phyloP scores from a whole-genome alignment of 2,797 vertebrate genomes.

The Pachyuromys duprasi region DNA sequence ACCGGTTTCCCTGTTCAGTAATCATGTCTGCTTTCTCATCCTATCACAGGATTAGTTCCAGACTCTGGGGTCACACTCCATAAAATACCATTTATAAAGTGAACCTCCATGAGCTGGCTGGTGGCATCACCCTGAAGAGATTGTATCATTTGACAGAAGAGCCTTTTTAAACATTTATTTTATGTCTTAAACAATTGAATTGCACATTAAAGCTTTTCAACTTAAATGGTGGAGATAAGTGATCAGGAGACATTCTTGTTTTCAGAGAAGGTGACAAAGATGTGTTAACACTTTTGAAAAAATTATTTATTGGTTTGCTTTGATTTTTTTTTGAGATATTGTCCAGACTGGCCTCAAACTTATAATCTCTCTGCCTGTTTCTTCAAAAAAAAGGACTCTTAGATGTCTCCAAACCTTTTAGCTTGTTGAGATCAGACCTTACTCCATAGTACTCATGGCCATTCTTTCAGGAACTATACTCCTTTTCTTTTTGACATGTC shows the following conservation, averaged over 20 bases:
- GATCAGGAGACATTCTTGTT: not conserved
- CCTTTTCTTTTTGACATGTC: not conserved
- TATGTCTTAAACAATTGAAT: not conserved
- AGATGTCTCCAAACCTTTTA: not conserved
- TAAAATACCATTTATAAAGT: not conserved
- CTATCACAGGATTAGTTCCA: not conserved
- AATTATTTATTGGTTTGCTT: not conserved
- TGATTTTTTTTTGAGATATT: not conserved
- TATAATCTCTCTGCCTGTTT: no score
- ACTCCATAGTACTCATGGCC: not conserved
- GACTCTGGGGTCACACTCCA: not conserved
- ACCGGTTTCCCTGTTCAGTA: not conserved
- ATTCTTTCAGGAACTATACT: slow-evolving; percentile 9
- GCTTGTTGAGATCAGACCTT: not conserved
- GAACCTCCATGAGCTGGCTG: not conserved
- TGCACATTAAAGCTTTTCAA: slow-evolving; percentile 1
- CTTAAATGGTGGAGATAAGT: not conserved
- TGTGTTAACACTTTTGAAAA: not conserved
- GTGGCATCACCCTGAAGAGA: not conserved
- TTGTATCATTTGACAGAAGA: not conserved
- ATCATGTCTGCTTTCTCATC: not conserved
- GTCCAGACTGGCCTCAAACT: not conserved
- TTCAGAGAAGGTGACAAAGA: not conserved
- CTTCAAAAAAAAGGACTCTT: not conserved
- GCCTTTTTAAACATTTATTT: not conserved